A percentile compares a stretch with the other conserved stretches of the same genome.
phyloP scores from a whole-genome alignment of 2,797 vertebrate species.

The Phyllotis vaccarum region DNA sequence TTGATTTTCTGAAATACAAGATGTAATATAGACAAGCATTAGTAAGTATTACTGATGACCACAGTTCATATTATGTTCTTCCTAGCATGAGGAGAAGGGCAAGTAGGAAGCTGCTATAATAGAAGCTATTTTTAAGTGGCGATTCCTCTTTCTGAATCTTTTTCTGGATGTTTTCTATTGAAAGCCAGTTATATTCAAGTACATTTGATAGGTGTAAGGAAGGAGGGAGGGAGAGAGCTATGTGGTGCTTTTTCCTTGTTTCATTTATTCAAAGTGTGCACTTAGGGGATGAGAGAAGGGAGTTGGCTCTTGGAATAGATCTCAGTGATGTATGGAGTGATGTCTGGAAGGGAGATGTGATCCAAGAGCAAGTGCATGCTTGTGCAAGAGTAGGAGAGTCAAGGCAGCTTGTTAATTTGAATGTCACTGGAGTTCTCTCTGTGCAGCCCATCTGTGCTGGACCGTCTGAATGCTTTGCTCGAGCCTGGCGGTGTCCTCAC shows the following conservation, averaged over 20 bases:
- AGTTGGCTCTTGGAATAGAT: background rate
- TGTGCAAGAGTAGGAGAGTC: background rate
- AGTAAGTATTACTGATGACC: background rate
- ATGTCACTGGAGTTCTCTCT: constrained; percentile 56
- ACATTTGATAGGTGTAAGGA: constrained; percentile 4
- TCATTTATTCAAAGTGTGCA: background rate
- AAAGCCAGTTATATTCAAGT: constrained; percentile 20
- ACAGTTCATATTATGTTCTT: background rate
- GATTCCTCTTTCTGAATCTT: background rate
- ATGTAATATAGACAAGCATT: background rate
- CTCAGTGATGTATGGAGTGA: background rate
- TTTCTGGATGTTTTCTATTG: background rate
- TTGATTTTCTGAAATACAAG: background rate
- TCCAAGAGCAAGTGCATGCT: background rate
- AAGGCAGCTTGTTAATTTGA: background rate
- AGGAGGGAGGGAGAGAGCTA: background rate
- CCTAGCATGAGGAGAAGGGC: background rate
- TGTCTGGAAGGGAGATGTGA: background rate
- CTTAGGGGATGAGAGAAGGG: background rate
- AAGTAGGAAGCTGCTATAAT: background rate
- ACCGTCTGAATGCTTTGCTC: constrained; percentile 97
- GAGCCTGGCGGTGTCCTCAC: constrained; percentile 96
- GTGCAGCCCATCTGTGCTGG: constrained; percentile 96
- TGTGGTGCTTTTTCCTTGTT: constrained; percentile 14
- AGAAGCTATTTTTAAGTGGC: background rate